phyloP scores from a whole-genome alignment of 2,113 vertebrate species.

The Petrocephalus zakoni region DNA sequence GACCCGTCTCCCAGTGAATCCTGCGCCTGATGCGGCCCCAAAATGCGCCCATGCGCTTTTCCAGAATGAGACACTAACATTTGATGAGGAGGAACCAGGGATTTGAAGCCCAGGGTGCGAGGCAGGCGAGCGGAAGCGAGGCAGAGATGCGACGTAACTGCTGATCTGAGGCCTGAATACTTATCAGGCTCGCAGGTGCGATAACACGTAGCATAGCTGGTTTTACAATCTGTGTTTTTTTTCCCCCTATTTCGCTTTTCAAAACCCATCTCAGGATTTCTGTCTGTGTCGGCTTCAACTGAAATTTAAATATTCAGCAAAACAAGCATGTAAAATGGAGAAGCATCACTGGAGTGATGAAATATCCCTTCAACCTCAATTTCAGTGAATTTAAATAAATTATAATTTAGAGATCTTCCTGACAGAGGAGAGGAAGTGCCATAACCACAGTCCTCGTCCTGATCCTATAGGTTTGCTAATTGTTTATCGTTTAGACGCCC shows the following conservation, averaged over 20 bases:
- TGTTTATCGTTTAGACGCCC: neutral
- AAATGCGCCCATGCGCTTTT: neutral
- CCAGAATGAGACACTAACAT: neutral
- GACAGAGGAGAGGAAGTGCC: neutral
- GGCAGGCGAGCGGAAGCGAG: neutral
- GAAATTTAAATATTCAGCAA: neutral
- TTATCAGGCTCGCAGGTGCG: neutral
- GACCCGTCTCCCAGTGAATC: neutral
- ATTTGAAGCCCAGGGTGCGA: neutral
- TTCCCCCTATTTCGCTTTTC: neutral
- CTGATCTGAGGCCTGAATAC: neutral
- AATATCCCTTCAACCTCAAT: neutral
- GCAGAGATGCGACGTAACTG: neutral
- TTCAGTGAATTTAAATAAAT: neutral
- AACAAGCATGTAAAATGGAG: neutral
- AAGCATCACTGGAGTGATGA: neutral
- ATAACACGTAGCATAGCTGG: neutral
- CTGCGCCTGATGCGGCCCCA: neutral
- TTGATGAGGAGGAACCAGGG: neutral
- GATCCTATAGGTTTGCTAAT: conserved; percentile 21
- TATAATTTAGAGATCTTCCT: conserved; percentile 21
- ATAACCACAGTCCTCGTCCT: neutral
- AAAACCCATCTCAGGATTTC: neutral
- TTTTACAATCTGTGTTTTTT: neutral
- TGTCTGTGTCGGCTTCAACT: neutral